These are phyloP conservation scores for Podiceps cristatus DNA, from an alignment of 2,113 vertebrate genomes.

Conservation along the genomic window DNA sequence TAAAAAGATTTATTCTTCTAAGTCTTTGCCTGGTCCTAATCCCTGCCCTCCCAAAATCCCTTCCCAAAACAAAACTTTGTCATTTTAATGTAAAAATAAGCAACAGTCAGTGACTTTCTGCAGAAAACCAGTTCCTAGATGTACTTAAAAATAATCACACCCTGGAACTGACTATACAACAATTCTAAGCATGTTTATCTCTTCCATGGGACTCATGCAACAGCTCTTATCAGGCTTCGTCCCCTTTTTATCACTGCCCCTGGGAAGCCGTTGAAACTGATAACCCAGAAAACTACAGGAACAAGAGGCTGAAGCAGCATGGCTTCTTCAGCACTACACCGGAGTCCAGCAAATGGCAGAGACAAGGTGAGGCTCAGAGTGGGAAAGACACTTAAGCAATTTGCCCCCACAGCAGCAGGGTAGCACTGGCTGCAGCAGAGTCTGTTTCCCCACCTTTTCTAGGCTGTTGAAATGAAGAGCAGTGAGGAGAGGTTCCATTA, in stretches of 20 bases:
- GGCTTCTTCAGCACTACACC: neutral
- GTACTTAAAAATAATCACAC: neutral
- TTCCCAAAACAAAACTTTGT: conserved; percentile 39
- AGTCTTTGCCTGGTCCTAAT: neutral
- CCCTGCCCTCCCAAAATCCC: neutral
- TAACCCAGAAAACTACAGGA: neutral
- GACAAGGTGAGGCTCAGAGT: neutral
- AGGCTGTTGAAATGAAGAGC: neutral
- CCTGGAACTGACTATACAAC: neutral
- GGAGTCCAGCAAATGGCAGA: neutral
- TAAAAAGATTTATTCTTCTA: conserved; percentile 32
- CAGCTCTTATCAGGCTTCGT: neutral
- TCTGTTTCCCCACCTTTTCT: neutral
- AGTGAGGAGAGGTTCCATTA: neutral
- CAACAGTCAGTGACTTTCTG: neutral
- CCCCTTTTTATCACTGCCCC: neutral
- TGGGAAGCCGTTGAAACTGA: neutral
- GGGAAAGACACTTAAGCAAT: neutral
- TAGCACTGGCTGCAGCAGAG: neutral
- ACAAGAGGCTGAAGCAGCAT: neutral
- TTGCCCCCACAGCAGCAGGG: neutral
- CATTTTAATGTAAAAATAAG: conserved; percentile 19
- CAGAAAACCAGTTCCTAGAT: neutral
- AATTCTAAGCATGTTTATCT: conserved; percentile 7
- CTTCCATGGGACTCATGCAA: neutral